These are phyloP conservation scores for Picus viridis DNA, from an alignment of 2,797 vertebrate genomes.

Conservation along the genomic window DNA sequence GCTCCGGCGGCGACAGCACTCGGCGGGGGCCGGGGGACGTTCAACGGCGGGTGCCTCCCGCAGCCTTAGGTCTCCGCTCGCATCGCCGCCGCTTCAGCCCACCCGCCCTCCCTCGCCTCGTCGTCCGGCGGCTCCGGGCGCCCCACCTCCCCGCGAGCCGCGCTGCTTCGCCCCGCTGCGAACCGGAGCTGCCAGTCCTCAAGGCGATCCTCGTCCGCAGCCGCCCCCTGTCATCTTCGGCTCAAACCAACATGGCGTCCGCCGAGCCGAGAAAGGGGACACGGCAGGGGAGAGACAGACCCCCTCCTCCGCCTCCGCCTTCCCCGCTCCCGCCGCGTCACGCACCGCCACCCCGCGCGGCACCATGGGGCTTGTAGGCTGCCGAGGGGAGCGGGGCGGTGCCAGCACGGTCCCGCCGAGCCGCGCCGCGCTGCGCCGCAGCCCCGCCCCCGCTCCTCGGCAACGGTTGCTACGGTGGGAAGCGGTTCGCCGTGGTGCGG, in stretches of 20 bases:
- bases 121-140: conserved; percentile 17
- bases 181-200: conserved; percentile 12
- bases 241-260: conserved; percentile 79
- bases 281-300: background rate
- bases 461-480: conserved; percentile 58
- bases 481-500: background rate
- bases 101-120: background rate
- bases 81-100: background rate
- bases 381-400: background rate
- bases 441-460: background rate
- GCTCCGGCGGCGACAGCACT: conserved; percentile 25
- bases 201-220: conserved; percentile 16
- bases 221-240: conserved; percentile 74
- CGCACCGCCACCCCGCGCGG: background rate
- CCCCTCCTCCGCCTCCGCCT: background rate
- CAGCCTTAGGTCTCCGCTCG: conserved; percentile 22
- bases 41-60: conserved; percentile 60
- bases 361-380: conserved; percentile 55
- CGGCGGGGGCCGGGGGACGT: conserved; percentile 44
- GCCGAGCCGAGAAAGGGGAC: conserved; percentile 40
- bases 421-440: background rate
- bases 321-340: background rate
- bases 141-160: conserved; percentile 2
- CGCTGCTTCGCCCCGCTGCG: background rate
- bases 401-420: background rate